Evolutionary conservation across 1,140 invertebrate species (phyloP).

Genomic region (Meloidogyne floridensis): DNA sequence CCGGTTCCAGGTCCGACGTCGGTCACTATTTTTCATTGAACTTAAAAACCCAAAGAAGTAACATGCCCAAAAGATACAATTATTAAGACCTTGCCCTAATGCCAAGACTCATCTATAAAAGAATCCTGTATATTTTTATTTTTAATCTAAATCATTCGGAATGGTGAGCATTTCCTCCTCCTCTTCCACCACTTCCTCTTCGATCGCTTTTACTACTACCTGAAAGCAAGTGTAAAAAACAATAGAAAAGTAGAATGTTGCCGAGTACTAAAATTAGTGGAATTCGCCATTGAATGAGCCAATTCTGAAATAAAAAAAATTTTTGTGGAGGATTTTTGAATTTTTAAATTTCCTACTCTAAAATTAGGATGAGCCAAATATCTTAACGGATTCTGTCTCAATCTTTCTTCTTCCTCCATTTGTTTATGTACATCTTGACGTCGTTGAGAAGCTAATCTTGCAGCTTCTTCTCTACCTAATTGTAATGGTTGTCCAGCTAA

Average conservation of each 20-base stretch:
- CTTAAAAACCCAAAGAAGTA: too few species aligned
- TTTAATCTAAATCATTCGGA: not conserved
- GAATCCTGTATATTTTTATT: not conserved
- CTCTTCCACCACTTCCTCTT: not conserved
- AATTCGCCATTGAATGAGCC: slow-evolving; percentile 45
- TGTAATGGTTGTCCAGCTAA: slow-evolving; percentile 72
- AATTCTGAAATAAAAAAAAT: slow-evolving; percentile 44
- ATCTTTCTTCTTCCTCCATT: slow-evolving; percentile 85
- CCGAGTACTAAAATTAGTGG: slow-evolving; percentile 46
- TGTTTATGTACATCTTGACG: slow-evolving; percentile 87
- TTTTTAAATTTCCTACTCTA: slow-evolving; percentile 75
- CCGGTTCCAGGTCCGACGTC: too few species aligned
- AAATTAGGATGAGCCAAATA: slow-evolving; percentile 93
- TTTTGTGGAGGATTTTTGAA: not conserved
- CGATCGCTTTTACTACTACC: slow-evolving; percentile 11
- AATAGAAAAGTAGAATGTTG: slow-evolving; percentile 54
- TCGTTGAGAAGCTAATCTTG: slow-evolving; percentile 83
- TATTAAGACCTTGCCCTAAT: not conserved
- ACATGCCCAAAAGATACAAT: too few species aligned
- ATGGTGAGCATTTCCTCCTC: slow-evolving; percentile 6
- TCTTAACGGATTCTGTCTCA: slow-evolving; percentile 87
- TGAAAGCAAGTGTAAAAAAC: slow-evolving; percentile 54
- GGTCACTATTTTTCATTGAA: too few species aligned
- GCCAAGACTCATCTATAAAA: not conserved
- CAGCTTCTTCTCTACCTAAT: slow-evolving; percentile 83